Evolutionary conservation across 1,140 invertebrate genomes (phyloP).

Genomic region (Cotesia typhae): DNA sequence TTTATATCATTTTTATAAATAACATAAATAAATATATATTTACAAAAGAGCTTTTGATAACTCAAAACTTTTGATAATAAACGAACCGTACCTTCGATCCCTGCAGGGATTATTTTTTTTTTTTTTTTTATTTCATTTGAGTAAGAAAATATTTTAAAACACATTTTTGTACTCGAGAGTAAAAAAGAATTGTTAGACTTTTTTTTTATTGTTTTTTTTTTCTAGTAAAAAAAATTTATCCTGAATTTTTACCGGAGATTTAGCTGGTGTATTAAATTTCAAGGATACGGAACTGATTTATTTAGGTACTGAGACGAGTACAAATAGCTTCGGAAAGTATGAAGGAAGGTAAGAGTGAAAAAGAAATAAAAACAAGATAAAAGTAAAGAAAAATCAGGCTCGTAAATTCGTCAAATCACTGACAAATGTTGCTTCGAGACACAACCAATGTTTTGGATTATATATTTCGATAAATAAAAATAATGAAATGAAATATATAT

Average conservation of each 20-base stretch:
- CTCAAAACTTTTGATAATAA: too few species aligned
- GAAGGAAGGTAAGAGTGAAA: conserved; percentile 34
- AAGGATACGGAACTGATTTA: conserved; percentile 51
- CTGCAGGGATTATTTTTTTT: too few species aligned
- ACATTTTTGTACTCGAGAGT: too few species aligned
- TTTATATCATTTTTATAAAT: too few species aligned
- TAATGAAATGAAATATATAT: neutral
- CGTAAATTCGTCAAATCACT: conserved; percentile 58
- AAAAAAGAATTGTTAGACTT: too few species aligned
- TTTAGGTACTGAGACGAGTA: conserved; percentile 42
- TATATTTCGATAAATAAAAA: neutral
- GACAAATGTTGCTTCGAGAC: conserved; percentile 51
- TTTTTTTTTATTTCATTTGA: too few species aligned
- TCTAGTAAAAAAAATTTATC: neutral
- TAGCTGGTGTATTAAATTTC: conserved; percentile 56
- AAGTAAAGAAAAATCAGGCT: conserved; percentile 39
- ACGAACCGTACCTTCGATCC: too few species aligned
- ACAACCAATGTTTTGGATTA: neutral
- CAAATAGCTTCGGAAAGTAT: conserved; percentile 42
- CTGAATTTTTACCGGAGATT: conserved; percentile 46
- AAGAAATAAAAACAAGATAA: conserved; percentile 23
- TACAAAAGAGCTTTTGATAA: too few species aligned
- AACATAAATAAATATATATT: too few species aligned
- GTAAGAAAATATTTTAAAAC: too few species aligned
- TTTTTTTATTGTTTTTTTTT: too few species aligned